Conservation (phyloP, 2,888 invertebrate species). For the Lordiphosa fenestrarum region DNA sequence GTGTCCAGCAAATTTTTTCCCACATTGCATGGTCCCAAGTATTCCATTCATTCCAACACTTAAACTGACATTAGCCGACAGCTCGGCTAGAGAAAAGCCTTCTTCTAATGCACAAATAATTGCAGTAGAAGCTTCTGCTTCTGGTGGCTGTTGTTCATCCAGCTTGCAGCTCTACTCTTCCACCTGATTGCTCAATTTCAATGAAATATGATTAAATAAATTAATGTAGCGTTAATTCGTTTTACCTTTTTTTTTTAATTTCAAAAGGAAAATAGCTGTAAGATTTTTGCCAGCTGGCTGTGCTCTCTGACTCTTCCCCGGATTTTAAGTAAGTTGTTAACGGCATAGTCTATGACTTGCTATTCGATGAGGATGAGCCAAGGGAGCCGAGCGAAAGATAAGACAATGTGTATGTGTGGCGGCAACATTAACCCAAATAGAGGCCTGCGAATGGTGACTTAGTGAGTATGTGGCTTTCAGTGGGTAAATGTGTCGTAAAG, state of each 20-base stretch:
- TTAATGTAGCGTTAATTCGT: slow-evolving; percentile 72
- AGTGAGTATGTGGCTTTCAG: no score
- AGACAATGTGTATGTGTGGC: no score
- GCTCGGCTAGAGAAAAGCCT: slow-evolving; percentile 31
- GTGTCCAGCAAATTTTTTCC: slow-evolving; percentile 43
- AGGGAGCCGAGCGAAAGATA: no score
- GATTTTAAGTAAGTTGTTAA: no score
- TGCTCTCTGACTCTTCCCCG: no score
- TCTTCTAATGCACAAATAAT: slow-evolving; percentile 73
- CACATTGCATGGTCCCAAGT: slow-evolving; percentile 47
- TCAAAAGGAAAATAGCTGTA: slow-evolving; percentile 53
- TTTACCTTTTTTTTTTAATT: slow-evolving; percentile 43
- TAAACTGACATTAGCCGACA: slow-evolving; percentile 71
- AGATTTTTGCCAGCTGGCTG: slow-evolving; percentile 18
- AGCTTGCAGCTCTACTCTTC: slow-evolving; percentile 27
- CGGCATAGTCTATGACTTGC: no score
- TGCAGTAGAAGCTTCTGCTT: slow-evolving; percentile 60
- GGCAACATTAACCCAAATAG: no score
- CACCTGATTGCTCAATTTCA: slow-evolving; percentile 68
- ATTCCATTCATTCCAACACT: slow-evolving; percentile 65
- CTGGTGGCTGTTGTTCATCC: slow-evolving; percentile 19
- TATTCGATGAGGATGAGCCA: no score
- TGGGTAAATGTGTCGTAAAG: no score
- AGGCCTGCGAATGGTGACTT: no score
- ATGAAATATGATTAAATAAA: slow-evolving; percentile 75